phyloP scores from a whole-genome alignment of 2,888 invertebrate species.

The Clostera curtula region DNA sequence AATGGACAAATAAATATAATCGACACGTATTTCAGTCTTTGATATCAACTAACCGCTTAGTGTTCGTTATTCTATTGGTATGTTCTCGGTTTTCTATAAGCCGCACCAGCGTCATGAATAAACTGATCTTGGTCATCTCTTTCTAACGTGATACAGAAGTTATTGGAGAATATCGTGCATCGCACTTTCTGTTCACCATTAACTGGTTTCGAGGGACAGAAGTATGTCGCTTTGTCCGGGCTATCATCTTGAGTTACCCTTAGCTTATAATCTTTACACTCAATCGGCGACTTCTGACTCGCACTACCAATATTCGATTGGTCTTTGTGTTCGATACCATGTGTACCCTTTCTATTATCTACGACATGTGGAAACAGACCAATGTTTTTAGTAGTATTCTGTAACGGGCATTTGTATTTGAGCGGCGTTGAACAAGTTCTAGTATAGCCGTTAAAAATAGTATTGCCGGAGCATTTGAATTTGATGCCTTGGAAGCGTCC shows the following conservation, averaged over 20 bases:
- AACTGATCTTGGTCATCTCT: constrained; percentile 55
- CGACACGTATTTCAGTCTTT: constrained; percentile 2
- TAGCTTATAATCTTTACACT: constrained; percentile 65
- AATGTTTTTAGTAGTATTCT: constrained; percentile 29
- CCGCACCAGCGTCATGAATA: constrained; percentile 32
- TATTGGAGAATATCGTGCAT: constrained; percentile 63
- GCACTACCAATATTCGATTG: constrained; percentile 8
- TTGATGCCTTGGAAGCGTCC: constrained; percentile 62
- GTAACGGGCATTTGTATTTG: constrained; percentile 52
- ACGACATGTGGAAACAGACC: constrained; percentile 33
- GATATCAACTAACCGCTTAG: neutral
- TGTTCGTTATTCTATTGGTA: constrained; percentile 1
- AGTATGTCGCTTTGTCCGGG: constrained; percentile 48
- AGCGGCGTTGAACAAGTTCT: constrained; percentile 55
- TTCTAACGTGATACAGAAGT: constrained; percentile 58
- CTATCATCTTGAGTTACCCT: constrained; percentile 46
- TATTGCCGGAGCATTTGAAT: constrained; percentile 59
- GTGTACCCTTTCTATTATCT: constrained; percentile 29
- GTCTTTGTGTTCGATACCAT: constrained; percentile 12
- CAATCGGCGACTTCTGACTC: constrained; percentile 34
- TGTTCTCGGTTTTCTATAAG: constrained; percentile 46
- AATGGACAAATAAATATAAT: neutral
- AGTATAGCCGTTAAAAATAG: constrained; percentile 56
- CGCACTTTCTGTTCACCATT: constrained; percentile 39
- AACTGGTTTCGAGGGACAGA: constrained; percentile 53